These are phyloP conservation scores for Aleiodes sp. DNA, from an alignment of 1,140 invertebrate genomes.

Conservation along the genomic window DNA sequence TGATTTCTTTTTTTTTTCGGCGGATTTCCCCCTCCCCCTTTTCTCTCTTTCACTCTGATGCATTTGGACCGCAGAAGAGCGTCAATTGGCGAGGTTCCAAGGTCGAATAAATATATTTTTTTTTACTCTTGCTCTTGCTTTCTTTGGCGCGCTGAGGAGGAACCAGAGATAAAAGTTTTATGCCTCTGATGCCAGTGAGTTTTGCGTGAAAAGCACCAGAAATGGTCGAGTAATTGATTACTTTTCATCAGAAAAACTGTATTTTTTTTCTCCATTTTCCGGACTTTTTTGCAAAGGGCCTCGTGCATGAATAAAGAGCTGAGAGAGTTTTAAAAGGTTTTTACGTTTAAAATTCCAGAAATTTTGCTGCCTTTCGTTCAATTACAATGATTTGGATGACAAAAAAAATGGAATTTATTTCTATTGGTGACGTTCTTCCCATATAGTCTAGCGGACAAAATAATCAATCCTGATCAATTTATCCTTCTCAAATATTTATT, in stretches of 20 bases:
- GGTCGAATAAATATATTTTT: not conserved
- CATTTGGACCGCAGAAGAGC: not conserved
- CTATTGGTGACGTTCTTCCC: too few species aligned
- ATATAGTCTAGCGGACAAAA: too few species aligned
- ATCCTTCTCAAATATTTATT: too few species aligned
- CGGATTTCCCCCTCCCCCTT: too few species aligned
- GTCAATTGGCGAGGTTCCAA: slow-evolving; percentile 15
- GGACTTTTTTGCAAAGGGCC: not conserved
- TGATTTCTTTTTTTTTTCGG: too few species aligned
- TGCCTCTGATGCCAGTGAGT: not conserved
- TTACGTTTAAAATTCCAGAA: too few species aligned
- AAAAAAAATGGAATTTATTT: too few species aligned
- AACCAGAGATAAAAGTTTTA: slow-evolving; percentile 16
- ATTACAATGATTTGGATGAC: too few species aligned
- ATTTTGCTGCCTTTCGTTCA: too few species aligned
- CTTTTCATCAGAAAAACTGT: not conserved
- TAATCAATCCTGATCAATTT: too few species aligned
- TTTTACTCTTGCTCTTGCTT: not conserved
- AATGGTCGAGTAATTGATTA: slow-evolving; percentile 7
- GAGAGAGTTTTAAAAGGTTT: too few species aligned
- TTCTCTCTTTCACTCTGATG: slow-evolving; percentile 13
- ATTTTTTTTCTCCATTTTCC: not conserved
- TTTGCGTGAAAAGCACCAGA: slow-evolving; percentile 10
- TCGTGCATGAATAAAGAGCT: too few species aligned
- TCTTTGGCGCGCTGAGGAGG: slow-evolving; percentile 1